phyloP scores from a whole-genome alignment of 1,140 invertebrate genomes.

The Globodera ellingtonae region DNA sequence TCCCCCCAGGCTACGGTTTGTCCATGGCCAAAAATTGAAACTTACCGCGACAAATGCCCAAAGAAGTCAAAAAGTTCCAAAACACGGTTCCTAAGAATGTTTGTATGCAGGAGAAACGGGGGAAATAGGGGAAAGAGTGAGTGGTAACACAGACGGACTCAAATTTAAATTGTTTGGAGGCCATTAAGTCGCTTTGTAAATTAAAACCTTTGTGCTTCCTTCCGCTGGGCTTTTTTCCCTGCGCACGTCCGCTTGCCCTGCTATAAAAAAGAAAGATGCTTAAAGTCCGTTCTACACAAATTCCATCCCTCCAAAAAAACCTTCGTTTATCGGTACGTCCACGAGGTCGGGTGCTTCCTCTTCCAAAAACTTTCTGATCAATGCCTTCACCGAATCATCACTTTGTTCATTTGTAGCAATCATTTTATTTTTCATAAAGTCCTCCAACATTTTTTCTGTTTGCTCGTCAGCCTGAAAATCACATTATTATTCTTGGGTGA shows the following conservation, averaged over 20 bases:
- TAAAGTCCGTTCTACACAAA: background rate
- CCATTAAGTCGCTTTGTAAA: background rate
- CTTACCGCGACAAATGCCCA: constrained; percentile 14
- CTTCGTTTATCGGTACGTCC: constrained; percentile 22
- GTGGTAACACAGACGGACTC: background rate
- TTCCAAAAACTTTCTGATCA: constrained; percentile 36
- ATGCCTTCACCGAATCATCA: constrained; percentile 24
- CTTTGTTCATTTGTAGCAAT: constrained; percentile 18
- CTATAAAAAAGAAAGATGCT: background rate
- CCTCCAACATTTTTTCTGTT: constrained; percentile 42
- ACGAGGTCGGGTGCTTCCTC: constrained; percentile 32
- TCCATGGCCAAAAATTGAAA: constrained; percentile 8
- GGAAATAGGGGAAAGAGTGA: background rate
- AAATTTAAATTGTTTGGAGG: background rate
- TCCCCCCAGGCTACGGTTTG: no score
- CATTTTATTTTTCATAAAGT: constrained; percentile 23
- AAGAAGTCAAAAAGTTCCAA: background rate
- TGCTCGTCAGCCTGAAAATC: constrained; percentile 56
- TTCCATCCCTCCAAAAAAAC: background rate
- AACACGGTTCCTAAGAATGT: background rate
- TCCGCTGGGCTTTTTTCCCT: constrained; percentile 4
- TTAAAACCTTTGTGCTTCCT: constrained; percentile 19
- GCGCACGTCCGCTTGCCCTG: background rate
- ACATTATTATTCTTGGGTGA: constrained; percentile 9
- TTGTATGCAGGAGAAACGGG: background rate